These are phyloP conservation scores for Uria aalge DNA, from an alignment of 2,113 vertebrate genomes.

Conservation along the genomic window DNA sequence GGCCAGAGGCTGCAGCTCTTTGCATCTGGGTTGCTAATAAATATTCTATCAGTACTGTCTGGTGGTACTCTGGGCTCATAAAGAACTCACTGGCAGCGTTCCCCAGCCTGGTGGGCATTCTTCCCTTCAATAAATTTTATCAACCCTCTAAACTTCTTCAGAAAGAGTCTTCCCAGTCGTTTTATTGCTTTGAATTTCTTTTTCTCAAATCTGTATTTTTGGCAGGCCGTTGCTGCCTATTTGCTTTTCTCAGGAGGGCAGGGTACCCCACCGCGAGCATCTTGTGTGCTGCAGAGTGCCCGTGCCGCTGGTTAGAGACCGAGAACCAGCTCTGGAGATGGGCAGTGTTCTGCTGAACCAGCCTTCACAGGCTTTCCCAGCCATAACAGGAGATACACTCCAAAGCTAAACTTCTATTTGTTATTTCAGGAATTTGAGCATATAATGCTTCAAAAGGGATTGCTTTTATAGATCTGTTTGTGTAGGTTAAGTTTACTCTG, in stretches of 20 bases:
- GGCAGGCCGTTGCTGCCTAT: background rate
- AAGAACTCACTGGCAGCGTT: background rate
- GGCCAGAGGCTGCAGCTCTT: background rate
- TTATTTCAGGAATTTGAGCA: constrained; percentile 56
- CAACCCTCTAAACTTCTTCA: background rate
- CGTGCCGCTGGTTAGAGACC: too few relatives aligned
- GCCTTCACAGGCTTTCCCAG: background rate
- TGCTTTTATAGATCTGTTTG: constrained; percentile 41
- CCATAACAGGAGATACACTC: background rate
- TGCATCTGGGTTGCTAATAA: background rate
- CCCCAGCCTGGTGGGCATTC: background rate
- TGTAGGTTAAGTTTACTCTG: background rate
- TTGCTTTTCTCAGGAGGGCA: background rate
- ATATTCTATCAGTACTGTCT: too few relatives aligned
- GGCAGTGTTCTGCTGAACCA: background rate
- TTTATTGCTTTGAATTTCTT: background rate
- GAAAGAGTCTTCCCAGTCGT: background rate
- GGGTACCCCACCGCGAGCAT: background rate
- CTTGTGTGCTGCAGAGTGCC: too few relatives aligned
- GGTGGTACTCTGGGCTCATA: background rate
- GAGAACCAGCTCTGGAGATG: background rate
- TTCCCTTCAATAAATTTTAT: background rate
- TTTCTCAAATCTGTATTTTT: background rate
- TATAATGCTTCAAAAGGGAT: constrained; percentile 12
- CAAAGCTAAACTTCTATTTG: background rate